Conservation (phyloP, 2,113 vertebrate species). For the Colistium nudipinnis region DNA sequence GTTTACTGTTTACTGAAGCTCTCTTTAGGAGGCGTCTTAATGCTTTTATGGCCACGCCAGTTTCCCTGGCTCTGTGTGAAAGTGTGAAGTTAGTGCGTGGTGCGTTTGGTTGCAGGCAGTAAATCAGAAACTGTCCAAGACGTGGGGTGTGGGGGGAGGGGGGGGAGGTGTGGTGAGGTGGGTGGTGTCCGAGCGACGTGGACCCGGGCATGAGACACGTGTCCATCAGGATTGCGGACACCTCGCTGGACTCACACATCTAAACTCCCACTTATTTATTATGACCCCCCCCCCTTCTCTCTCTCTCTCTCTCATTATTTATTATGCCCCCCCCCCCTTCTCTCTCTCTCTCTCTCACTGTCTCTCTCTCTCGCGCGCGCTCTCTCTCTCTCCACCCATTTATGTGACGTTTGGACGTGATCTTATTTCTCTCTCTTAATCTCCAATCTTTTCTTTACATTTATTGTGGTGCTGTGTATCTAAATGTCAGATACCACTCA, state of each 20-base stretch:
- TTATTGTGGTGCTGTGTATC: constrained; percentile 29
- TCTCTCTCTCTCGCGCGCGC: constrained; percentile 2
- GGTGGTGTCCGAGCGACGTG: constrained; percentile 63
- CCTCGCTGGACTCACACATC: constrained; percentile 50
- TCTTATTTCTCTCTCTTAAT: background rate
- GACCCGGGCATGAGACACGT: constrained; percentile 84
- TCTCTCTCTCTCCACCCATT: background rate
- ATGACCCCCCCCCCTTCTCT: constrained; percentile 8
- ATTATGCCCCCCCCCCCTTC: constrained; percentile 4
- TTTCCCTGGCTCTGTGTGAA: constrained; percentile 80
- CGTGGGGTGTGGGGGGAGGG: constrained; percentile 24
- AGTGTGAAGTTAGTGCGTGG: constrained; percentile 80
- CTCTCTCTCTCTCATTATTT: background rate
- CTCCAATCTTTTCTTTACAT: constrained; percentile 21
- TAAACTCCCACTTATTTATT: constrained; percentile 30
- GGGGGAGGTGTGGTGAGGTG: background rate
- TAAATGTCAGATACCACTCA: constrained; percentile 47
- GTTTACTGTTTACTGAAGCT: constrained; percentile 63
- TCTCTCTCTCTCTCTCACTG: background rate
- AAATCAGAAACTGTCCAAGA: constrained; percentile 81
- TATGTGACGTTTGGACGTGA: constrained; percentile 22
- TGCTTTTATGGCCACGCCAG: constrained; percentile 80
- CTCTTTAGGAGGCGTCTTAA: constrained; percentile 65
- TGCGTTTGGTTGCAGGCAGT: constrained; percentile 85
- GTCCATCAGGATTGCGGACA: constrained; percentile 77